phyloP scores from a whole-genome alignment of 1,140 invertebrate genomes.

The Cephus cinctus region DNA sequence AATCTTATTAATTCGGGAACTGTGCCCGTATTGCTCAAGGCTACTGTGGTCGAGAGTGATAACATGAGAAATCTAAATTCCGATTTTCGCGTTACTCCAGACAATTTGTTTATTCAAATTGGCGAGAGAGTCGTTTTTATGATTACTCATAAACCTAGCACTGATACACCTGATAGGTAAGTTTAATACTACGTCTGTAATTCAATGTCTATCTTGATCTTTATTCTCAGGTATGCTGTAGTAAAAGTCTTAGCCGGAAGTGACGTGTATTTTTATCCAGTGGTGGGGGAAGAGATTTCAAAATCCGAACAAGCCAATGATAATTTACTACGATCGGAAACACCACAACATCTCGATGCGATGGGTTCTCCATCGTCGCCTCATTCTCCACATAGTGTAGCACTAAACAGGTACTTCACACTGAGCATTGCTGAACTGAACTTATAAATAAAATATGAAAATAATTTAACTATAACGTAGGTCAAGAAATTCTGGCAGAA shows the following conservation, averaged over 20 bases:
- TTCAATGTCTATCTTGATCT: conserved; percentile 7
- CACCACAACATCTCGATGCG: conserved; percentile 30
- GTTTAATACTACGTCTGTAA: conserved; percentile 6
- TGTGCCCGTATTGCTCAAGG: conserved; percentile 22
- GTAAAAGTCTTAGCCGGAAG: conserved; percentile 32
- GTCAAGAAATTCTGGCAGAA: conserved; percentile 36
- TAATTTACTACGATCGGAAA: conserved; percentile 37
- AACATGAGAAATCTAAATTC: conserved; percentile 8
- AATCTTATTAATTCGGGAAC: conserved; percentile 36
- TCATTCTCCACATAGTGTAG: conserved; percentile 44
- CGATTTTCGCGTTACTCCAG: conserved; percentile 32
- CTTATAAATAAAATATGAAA: not conserved
- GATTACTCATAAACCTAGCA: conserved; percentile 33
- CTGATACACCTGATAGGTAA: conserved; percentile 30
- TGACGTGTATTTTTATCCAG: conserved; percentile 29
- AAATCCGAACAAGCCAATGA: conserved; percentile 23
- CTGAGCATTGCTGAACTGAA: not conserved
- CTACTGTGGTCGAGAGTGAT: conserved; percentile 14
- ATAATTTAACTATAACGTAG: conserved; percentile 20
- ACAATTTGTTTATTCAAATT: conserved; percentile 28
- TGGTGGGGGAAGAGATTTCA: conserved; percentile 29
- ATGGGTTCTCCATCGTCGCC: conserved; percentile 43
- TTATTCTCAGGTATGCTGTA: conserved; percentile 24
- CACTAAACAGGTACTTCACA: conserved; percentile 35
- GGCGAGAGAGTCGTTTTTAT: conserved; percentile 31